Percentiles rank a stretch among this genome's conserved stretches.
Evolutionary conservation across 2,888 invertebrate genomes (phyloP).

Genomic region (Stenurella melanura): DNA sequence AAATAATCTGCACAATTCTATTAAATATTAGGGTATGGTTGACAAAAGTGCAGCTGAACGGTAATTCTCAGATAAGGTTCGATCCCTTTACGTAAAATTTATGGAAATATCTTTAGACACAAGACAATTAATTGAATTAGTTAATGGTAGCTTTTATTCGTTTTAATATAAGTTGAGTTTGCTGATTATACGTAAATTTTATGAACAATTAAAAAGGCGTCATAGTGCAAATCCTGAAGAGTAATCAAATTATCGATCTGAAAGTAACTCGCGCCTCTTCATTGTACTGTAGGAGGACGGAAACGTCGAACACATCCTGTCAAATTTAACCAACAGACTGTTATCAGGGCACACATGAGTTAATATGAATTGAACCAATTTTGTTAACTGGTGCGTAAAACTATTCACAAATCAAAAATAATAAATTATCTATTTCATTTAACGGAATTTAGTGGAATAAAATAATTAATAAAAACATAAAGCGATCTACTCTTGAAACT

Average conservation of each 20-base stretch:
- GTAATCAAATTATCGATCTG: not conserved
- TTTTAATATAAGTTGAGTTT: not conserved
- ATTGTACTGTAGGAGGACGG: not conserved
- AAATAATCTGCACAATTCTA: too few relatives aligned
- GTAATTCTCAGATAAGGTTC: too few relatives aligned
- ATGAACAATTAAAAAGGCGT: not conserved
- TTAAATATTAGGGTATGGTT: too few relatives aligned
- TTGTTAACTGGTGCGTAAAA: constrained; percentile 1
- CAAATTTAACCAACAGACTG: constrained; percentile 7
- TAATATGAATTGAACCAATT: constrained; percentile 1
- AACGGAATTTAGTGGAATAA: not conserved
- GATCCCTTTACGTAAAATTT: too few relatives aligned
- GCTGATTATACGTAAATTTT: not conserved
- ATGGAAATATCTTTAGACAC: too few relatives aligned
- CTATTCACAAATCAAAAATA: not conserved
- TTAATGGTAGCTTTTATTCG: too few relatives aligned
- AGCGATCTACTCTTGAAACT: not conserved
- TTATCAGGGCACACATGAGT: constrained; percentile 2
- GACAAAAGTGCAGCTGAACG: too few relatives aligned
- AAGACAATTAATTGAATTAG: too few relatives aligned
- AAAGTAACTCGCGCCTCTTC: not conserved
- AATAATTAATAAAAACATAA: not conserved
- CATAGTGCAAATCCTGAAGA: not conserved
- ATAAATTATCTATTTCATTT: constrained; percentile 7
- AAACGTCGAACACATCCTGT: constrained; percentile 4